Base-by-base conservation (phyloP, 2,888 invertebrate species). In the Coleophora deauratella region DNA sequence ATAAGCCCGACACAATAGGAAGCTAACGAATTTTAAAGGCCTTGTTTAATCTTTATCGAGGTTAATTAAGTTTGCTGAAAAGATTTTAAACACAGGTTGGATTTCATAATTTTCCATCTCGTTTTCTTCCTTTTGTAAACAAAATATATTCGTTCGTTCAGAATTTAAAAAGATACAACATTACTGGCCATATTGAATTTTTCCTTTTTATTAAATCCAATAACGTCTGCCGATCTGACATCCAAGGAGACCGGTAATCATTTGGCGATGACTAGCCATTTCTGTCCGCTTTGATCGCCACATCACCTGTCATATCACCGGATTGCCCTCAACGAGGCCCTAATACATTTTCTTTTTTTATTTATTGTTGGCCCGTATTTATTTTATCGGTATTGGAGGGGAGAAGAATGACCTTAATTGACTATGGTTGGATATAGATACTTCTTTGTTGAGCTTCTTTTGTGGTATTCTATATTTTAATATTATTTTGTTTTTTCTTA, bases 221-320 rank as follows among this genome's bases (percentile, higher is more conserved):
- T 67, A 66, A 58, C 56, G 54, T 47, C 47, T 55, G 56, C 50
- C 46, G 60, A 62, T 59, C 65, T 57, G 64, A 62, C 69, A 58
- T 56, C 59, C 51, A 66, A 68, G 62, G 60, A 62, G 58, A 55
- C 57, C 62, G 61, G 57, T 73, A 75, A 75, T 74, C 67, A 74
- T 74, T 76, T 69, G 60, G 57, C 64, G 68, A 73, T 82, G 81
- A 82, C 79, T 77, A 55, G 70, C 62, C 63, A 60, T 59, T 78
- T 75, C 51, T 52, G 46, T 38, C 52, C 45, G 57, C 63, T 73
- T 73, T 73, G 70, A 72, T 68, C 68, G 62, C 55, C 54, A 47
- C 72, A 65, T 78, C 78, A 75, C 79, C 77, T 80, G 77, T 80
- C 79, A 80, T 66, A 74, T 62, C 59, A 60, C 55, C 52, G 58